Evolutionary conservation across 2,888 invertebrate species (phyloP).

Genomic region (Eustalomyia histrio): DNA sequence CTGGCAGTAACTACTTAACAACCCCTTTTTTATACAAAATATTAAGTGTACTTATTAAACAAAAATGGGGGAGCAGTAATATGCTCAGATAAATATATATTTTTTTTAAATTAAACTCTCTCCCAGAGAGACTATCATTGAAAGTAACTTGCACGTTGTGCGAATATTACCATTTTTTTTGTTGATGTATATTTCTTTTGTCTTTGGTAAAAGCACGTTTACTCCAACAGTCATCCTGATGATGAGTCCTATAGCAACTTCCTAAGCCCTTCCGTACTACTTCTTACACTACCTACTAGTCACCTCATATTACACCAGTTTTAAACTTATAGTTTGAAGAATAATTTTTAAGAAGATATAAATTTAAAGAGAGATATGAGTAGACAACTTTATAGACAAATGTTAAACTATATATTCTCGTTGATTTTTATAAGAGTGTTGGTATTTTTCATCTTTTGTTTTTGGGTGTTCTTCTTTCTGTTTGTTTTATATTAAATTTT

Average conservation of each 20-base stretch:
- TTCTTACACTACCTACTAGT: neutral
- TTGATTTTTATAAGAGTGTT: conserved; percentile 29
- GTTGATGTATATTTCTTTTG: neutral
- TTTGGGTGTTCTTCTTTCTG: conserved; percentile 58
- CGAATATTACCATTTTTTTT: conserved; percentile 21
- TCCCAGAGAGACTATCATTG: neutral
- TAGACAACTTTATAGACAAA: conserved; percentile 29
- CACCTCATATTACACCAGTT: neutral
- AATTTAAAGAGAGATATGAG: conserved; percentile 13
- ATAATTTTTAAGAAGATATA: neutral
- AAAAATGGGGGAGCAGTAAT: conserved; percentile 52
- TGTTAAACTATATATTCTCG: neutral
- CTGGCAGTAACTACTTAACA: conserved; percentile 2
- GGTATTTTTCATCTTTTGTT: conserved; percentile 56
- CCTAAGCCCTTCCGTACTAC: neutral
- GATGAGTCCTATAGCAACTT: neutral
- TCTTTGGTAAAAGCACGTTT: conserved; percentile 16
- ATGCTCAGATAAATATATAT: conserved; percentile 35
- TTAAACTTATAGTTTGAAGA: conserved; percentile 8
- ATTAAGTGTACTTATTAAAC: conserved; percentile 5
- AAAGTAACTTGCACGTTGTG: conserved; percentile 49
- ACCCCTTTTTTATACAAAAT: conserved; percentile 32
- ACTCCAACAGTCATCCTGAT: conserved; percentile 1
- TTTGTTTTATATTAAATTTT: conserved; percentile 1
- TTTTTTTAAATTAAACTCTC: conserved; percentile 11